Conservation (phyloP, 1,140 invertebrate species). For the Phymorhynchus buccinoides region DNA sequence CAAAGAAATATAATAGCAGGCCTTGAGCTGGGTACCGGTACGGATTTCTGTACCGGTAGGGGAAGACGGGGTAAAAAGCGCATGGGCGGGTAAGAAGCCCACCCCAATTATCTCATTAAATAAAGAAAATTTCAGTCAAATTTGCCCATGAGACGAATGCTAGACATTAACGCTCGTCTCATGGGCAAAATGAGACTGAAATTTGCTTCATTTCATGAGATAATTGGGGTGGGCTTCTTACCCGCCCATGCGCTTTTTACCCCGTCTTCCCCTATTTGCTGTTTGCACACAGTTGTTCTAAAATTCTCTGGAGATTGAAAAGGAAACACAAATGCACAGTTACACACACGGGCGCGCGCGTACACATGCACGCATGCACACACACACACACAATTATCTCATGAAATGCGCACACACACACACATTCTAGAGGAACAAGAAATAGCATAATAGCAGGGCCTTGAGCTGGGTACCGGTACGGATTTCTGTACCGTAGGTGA, state of each 20-base stretch:
- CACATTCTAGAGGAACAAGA: background rate
- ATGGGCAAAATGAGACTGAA: too few relatives aligned
- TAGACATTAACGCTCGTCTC: too few relatives aligned
- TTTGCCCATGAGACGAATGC: too few relatives aligned
- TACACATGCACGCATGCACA: background rate
- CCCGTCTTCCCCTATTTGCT: background rate
- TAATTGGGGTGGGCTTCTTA: background rate
- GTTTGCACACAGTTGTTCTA: too few relatives aligned
- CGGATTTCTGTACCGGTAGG: too few relatives aligned
- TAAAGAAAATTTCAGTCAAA: too few relatives aligned
- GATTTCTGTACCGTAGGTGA: background rate
- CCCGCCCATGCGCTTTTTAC: background rate
- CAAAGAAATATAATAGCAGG: background rate
- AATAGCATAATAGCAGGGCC: too few relatives aligned
- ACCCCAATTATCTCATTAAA: too few relatives aligned
- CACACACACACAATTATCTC: background rate
- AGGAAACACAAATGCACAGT: background rate
- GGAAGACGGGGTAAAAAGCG: too few relatives aligned
- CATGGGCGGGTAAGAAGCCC: background rate
- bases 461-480: background rate
- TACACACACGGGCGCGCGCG: background rate
- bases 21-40: too few relatives aligned
- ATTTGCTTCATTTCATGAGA: background rate
- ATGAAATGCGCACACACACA: constrained; percentile 20
- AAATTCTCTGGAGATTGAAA: background rate